Evolutionary conservation across 2,113 vertebrate genomes (phyloP), one percentile per base, ranked within the genome.

Genomic region (Sprattus sprattus): DNA sequence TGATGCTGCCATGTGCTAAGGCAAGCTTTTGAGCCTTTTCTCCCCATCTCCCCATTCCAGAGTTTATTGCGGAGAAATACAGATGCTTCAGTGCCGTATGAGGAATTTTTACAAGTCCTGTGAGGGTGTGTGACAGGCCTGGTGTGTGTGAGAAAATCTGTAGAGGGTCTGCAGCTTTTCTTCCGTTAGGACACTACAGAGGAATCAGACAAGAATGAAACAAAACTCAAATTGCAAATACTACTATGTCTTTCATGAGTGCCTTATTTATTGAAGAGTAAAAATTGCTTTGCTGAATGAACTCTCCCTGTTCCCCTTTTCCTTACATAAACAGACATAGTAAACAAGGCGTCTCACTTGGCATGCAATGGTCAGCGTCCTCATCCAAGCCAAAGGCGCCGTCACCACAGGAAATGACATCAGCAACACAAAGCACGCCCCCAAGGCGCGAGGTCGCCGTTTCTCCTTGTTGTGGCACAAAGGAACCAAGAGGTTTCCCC

Each of bases 401-500:
- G 15, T 39, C 25, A 78, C 28, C 11, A 78, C 71, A 78, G 71
- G 71, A 78, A 78, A 78, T 78, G 71, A 78, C 71, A 78, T 78
- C 71, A 78, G 71, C 71, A 13, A 15, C 10, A 13, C 28, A 78
- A 78, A 39, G 32, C 71, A 15, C 13, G 8, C 25, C n/a, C 64
- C 64, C 64, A 67, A 67, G 64, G 64, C 11, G 10, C 15, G 71
- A 28, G 71, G 28, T 28, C 44, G 10, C 71, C 44, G 28, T 32
- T 15, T 75, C 9, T 28, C 25, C 67, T 75, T 78, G 71, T 78
- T 78, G 71, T 78, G 32, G 13, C 22, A 39, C 52, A 80, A n/a
- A 46, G 22, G 67, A 84, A 50, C 83, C 18, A 60, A 28, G 80
- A 87, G 86, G 45, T 78, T 80, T 57, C 18, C 50, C 45, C 71